phyloP scores from a whole-genome alignment of 2,113 vertebrate species.

The Pheucticus melanocephalus region DNA sequence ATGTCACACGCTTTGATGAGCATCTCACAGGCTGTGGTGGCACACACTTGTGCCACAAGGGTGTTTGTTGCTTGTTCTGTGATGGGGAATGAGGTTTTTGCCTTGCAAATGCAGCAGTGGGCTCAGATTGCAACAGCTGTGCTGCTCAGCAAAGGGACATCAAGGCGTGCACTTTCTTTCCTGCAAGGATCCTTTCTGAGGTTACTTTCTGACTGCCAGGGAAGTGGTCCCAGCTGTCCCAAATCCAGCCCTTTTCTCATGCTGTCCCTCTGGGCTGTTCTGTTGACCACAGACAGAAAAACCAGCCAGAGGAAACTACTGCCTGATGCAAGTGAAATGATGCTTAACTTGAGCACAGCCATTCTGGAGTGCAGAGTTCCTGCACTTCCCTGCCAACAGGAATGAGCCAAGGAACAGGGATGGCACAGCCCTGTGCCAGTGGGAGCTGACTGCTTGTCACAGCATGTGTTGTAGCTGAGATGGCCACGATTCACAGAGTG shows the following conservation, averaged over 20 bases:
- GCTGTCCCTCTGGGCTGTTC: not conserved
- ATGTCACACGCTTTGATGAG: not conserved
- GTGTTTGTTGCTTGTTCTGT: not conserved
- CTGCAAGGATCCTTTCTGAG: not conserved
- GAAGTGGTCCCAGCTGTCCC: not conserved
- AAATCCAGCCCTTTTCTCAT: not conserved
- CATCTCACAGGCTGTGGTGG: not conserved
- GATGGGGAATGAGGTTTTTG: not conserved
- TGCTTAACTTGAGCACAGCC: not conserved
- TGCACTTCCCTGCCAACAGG: not conserved
- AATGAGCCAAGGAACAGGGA: not conserved
- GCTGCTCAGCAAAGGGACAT: not conserved
- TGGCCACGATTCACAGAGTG: not conserved
- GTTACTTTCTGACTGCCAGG: not conserved
- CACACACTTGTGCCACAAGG: not conserved
- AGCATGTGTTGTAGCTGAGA: not conserved
- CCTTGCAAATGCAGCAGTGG: not conserved
- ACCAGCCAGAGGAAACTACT: not conserved
- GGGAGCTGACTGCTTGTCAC: not conserved
- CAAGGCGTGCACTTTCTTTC: not conserved
- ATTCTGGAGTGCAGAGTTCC: not conserved
- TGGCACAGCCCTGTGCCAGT: not conserved
- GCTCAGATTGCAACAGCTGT: constrained; percentile 22
- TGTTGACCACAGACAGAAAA: not conserved
- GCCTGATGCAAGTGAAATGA: not conserved